Base-by-base conservation (phyloP, 2,113 vertebrate genomes). In the Carassius auratus region DNA sequence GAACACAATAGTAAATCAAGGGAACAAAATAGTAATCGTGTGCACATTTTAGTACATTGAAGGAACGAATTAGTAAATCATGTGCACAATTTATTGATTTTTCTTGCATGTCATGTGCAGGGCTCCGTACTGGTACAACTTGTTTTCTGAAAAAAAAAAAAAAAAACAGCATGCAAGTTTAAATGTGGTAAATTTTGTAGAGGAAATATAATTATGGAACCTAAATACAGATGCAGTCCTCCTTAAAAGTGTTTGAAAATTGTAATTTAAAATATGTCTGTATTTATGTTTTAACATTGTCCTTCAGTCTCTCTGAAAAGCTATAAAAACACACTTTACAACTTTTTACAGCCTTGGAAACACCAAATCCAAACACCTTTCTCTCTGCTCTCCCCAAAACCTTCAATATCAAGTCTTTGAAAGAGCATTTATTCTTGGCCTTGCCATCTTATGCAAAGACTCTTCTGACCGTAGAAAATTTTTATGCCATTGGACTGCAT, bases 321-420 rank as follows among this genome's bases (percentile, higher is more conserved):
- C 86, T 88, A 88, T 84, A 88, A 86, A 90, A 91, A 88, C 84
- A 89, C 84, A 87, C 59, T 50, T 55, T 87, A 81, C 55, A 86
- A 86, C 87, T 38, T 69, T 87, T 84, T 83, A 88, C 89, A 30
- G 17, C 15, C 75, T 64, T 88, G 90, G 86, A 90, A 87, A 92
- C 91, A 92, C 88, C 59, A 87, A 30, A 89, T 84, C 86, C 91
- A 89, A 89, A 90, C 91, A 77, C n/a, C 9, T 55, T 88, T 55
- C 90, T 90, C 92, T 91, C 90, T 90, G 71, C 81, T 77, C 38
- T 52, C 86, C 88, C 87, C 86, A 75, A 84, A 88, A 90, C 86
- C 84, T 86, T 94, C 91, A 92, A 92, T 92, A 92, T 93, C 91
- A 93, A 92, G 89, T 87, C 87, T 88, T 87, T 89, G 88, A 85